These are phyloP conservation scores for Siniperca knerii DNA, from an alignment of 2,113 vertebrate species.

Conservation along the genomic window DNA sequence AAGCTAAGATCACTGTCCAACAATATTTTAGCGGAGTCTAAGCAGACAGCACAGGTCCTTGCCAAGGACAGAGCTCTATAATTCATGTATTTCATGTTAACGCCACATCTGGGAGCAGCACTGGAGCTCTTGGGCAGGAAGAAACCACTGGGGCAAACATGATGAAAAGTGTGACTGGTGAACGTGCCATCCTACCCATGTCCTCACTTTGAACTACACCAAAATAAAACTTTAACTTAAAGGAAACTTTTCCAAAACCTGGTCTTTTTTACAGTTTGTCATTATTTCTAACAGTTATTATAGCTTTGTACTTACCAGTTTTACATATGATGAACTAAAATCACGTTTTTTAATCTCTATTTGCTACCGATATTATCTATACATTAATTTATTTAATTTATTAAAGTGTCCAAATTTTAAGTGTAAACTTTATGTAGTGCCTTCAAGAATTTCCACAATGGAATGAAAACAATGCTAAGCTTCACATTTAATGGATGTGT, in stretches of 20 bases:
- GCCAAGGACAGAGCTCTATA: slow-evolving; percentile 3
- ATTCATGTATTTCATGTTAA: not conserved
- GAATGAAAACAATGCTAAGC: not conserved
- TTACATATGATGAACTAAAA: not conserved
- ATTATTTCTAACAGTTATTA: not conserved
- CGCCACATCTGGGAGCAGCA: not conserved
- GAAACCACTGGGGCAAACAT: slow-evolving; percentile 4
- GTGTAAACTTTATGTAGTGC: not conserved
- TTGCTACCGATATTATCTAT: not conserved
- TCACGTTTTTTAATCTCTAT: not conserved
- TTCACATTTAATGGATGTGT: not conserved
- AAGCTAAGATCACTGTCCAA: not conserved
- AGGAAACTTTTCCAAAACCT: not conserved
- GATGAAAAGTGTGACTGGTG: not conserved
- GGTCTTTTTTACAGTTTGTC: not conserved
- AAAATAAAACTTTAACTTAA: not conserved
- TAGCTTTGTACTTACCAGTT: not conserved
- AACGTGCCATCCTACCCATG: not conserved
- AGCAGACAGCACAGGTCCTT: not conserved
- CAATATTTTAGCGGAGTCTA: slow-evolving; percentile 7
- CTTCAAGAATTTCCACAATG: not conserved
- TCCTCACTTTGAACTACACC: not conserved
- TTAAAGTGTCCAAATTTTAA: not conserved
- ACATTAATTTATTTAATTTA: not conserved
- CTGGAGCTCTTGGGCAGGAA: not conserved